A percentile compares a stretch with the other conserved stretches of the same genome.
Evolutionary conservation across 2,888 invertebrate genomes (phyloP).

Genomic region (Hydroisotoma schaefferi): DNA sequence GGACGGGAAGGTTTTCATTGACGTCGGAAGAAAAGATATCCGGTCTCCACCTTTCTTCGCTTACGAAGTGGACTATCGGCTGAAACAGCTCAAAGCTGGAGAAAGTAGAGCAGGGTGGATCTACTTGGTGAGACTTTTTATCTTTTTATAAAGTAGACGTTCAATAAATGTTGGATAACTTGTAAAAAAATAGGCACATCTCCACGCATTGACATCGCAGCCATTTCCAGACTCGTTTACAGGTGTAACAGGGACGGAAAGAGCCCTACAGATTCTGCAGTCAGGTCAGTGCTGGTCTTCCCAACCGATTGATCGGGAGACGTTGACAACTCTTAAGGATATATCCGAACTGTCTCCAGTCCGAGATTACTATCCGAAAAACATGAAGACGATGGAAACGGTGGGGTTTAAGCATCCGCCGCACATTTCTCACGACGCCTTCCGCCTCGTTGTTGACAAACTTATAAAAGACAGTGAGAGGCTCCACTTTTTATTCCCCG

Average conservation of each 20-base stretch:
- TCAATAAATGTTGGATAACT: no score
- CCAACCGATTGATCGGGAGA: conserved; percentile 19
- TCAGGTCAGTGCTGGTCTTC: conserved; percentile 20
- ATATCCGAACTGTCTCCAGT: conserved; percentile 12
- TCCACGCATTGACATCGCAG: conserved; percentile 18
- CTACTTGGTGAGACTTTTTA: no score
- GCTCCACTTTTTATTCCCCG: conserved; percentile 1
- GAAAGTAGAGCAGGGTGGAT: conserved; percentile 27
- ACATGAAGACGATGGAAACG: conserved; percentile 15
- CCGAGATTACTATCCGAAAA: conserved; percentile 14
- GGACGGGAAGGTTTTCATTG: background rate
- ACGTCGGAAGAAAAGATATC: background rate
- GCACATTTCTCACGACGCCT: conserved; percentile 13
- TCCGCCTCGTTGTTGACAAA: conserved; percentile 16
- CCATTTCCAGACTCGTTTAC: conserved; percentile 24
- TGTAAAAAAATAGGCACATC: no score
- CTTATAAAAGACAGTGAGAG: conserved; percentile 14
- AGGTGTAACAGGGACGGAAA: conserved; percentile 22
- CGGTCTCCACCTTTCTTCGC: conserved; percentile 16
- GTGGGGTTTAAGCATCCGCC: conserved; percentile 4
- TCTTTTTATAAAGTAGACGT: no score
- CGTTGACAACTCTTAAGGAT: conserved; percentile 13
- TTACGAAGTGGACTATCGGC: conserved; percentile 17
- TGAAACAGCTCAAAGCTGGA: conserved; percentile 21
- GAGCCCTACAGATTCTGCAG: conserved; percentile 25